These are phyloP conservation scores for Ptychodera flava DNA, from an alignment of 35 echinoderm and acorn worm genomes.

Conservation along the genomic window DNA sequence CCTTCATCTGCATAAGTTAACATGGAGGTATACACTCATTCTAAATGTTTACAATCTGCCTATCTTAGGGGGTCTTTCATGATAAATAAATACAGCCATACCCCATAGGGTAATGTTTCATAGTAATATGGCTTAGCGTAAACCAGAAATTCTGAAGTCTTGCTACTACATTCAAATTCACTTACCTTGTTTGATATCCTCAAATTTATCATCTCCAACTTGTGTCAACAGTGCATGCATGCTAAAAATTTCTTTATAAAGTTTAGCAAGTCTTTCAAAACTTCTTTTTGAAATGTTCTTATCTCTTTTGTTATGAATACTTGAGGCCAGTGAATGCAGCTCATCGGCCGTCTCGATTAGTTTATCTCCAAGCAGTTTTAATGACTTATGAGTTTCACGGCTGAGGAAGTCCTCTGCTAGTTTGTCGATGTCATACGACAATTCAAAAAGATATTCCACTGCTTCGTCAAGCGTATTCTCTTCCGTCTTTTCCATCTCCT, in stretches of 20 bases:
- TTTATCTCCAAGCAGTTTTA: background rate
- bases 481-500: background rate
- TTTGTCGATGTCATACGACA: background rate
- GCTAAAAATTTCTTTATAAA: background rate
- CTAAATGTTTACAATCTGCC: too few species aligned
- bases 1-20: too few species aligned
- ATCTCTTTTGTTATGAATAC: background rate
- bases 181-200: too few species aligned
- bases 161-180: too few species aligned
- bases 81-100: too few species aligned
- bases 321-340: background rate
- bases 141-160: too few species aligned
- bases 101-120: too few species aligned
- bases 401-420: background rate
- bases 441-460: slow-evolving; percentile 5
- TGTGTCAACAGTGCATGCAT: too few species aligned
- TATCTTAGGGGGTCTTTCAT: too few species aligned
- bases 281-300: background rate
- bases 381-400: background rate
- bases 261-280: background rate
- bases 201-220: too few species aligned
- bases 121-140: too few species aligned
- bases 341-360: background rate
- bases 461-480: slow-evolving; percentile 26
- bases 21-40: too few species aligned